Conservation (phyloP, 1,140 invertebrate genomes). For the Drosophila paulistorum region DNA sequence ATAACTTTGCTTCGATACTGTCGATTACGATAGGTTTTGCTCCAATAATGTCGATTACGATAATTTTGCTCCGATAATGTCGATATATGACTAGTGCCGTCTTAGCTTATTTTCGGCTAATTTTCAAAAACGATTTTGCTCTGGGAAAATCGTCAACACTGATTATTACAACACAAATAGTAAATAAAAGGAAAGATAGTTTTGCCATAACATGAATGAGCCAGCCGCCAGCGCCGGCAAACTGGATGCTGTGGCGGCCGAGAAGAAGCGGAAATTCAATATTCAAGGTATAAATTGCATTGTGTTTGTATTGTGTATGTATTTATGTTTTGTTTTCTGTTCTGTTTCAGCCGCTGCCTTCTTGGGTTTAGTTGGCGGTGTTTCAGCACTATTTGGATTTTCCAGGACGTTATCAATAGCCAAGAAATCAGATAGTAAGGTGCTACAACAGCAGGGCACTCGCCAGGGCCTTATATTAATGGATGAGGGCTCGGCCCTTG, state of each 20-base stretch:
- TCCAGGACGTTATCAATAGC: constrained; percentile 89
- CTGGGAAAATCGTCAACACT: too few species aligned
- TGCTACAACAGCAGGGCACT: constrained; percentile 92
- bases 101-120: too few species aligned
- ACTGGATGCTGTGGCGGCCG: neutral
- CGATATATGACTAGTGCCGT: too few species aligned
- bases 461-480: constrained; percentile 86
- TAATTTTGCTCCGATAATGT: too few species aligned
- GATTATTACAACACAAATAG: neutral
- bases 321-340: neutral
- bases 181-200: neutral
- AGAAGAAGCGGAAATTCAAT: neutral
- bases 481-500: constrained; percentile 91
- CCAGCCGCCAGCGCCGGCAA: neutral
- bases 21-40: too few species aligned
- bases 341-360: constrained; percentile 87
- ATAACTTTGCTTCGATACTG: too few species aligned
- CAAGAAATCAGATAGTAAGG: constrained; percentile 91
- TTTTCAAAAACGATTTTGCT: too few species aligned
- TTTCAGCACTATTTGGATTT: constrained; percentile 93
- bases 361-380: constrained; percentile 89
- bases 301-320: neutral
- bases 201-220: neutral
- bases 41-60: too few species aligned
- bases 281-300: neutral